phyloP scores from a whole-genome alignment of 2,797 vertebrate species.

The Paratrypauchen microcephalus region DNA sequence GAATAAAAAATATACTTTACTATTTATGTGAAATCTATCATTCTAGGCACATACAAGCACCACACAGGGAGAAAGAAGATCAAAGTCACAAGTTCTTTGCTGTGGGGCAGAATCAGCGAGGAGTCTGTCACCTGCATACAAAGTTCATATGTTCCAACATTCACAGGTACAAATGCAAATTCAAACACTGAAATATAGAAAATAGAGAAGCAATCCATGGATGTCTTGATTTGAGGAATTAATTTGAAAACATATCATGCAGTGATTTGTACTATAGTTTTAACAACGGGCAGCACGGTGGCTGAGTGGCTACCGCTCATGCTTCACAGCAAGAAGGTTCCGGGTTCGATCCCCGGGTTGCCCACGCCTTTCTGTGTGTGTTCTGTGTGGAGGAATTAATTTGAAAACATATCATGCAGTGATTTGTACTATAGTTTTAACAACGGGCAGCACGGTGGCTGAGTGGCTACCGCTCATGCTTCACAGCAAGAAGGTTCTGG shows the following conservation, averaged over 20 bases:
- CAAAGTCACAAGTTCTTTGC: background rate
- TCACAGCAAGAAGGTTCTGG: no score
- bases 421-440: no score
- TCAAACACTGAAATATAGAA: background rate
- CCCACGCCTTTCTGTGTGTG: no score
- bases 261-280: background rate
- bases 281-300: no score
- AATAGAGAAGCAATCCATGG: background rate
- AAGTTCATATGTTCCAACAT: background rate
- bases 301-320: no score
- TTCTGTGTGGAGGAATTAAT: no score
- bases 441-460: no score
- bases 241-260: background rate
- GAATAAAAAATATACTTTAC: background rate
- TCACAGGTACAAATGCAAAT: background rate
- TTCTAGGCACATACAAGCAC: slow-evolving; percentile 1
- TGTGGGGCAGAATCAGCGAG: background rate
- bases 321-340: no score
- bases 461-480: no score
- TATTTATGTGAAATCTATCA: background rate
- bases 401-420: no score
- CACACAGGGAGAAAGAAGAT: background rate
- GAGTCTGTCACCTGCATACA: background rate
- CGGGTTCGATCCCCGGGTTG: no score
- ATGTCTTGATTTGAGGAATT: background rate